These are phyloP conservation scores for Lagopus leucura DNA, from an alignment of 2,113 vertebrate genomes.

Conservation along the genomic window DNA sequence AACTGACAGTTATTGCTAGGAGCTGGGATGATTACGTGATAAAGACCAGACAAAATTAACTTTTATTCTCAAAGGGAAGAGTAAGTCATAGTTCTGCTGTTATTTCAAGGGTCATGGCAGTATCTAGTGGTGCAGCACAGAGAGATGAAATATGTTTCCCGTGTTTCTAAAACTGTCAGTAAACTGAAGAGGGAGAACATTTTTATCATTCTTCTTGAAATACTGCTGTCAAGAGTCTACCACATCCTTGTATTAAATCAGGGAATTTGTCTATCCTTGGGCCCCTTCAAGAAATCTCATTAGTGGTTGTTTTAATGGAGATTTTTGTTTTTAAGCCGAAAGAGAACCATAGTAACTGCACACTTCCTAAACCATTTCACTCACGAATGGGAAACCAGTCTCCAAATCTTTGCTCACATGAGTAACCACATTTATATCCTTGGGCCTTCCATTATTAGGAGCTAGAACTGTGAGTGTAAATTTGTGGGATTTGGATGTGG, in stretches of 20 bases:
- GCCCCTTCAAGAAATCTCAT: constrained; percentile 4
- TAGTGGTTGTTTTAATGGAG: constrained; percentile 20
- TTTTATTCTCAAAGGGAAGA: not conserved
- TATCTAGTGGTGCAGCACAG: not conserved
- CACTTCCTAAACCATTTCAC: constrained; percentile 59
- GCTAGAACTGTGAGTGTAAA: constrained; percentile 16
- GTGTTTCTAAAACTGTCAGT: not conserved
- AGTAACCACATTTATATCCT: constrained; percentile 60
- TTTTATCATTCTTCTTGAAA: constrained; percentile 7
- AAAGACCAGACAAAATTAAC: not conserved
- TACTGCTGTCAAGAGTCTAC: not conserved
- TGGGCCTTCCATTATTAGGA: constrained; percentile 39
- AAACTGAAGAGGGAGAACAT: not conserved
- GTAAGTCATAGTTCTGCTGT: not conserved
- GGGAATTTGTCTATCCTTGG: not conserved
- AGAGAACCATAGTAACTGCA: constrained; percentile 61
- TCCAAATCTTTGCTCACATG: constrained; percentile 53
- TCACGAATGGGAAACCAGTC: constrained; percentile 52
- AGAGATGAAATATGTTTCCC: not conserved
- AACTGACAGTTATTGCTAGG: constrained; percentile 13
- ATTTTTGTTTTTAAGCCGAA: constrained; percentile 56
- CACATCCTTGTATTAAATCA: not conserved
- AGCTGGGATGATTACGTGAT: not conserved
- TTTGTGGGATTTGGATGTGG: constrained; percentile 26
- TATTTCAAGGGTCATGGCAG: not conserved